phyloP scores from a whole-genome alignment of 2,797 vertebrate genomes.

The Spatula versicolor region DNA sequence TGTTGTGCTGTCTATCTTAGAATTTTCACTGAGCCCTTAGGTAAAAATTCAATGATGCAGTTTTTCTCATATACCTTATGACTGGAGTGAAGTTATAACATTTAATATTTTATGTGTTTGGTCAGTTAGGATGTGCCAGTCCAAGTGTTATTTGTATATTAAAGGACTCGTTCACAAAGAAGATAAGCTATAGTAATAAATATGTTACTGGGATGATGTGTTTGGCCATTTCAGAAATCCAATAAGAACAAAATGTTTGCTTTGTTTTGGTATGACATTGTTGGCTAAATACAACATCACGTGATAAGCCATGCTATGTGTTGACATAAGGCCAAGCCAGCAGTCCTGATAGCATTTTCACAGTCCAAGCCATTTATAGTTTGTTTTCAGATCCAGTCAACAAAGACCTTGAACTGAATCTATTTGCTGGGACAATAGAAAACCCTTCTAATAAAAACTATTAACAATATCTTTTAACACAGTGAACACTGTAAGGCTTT shows the following conservation, averaged over 20 bases:
- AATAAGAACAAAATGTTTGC: constrained; percentile 52
- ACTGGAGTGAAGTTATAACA: neutral
- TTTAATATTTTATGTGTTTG: constrained; percentile 5
- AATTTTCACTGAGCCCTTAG: neutral
- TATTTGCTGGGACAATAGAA: neutral
- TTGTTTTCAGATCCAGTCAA: constrained; percentile 28
- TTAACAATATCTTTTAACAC: neutral
- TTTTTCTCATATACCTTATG: neutral
- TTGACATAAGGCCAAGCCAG: constrained; percentile 34
- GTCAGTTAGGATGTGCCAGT: constrained; percentile 25
- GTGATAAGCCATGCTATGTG: constrained; percentile 20
- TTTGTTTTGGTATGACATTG: constrained; percentile 45
- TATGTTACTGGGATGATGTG: neutral
- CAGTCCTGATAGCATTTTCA: constrained; percentile 30
- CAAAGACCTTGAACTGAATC: constrained; percentile 7
- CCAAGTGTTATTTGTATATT: constrained; percentile 42
- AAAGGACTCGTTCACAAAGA: constrained; percentile 8
- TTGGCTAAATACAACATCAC: constrained; percentile 50
- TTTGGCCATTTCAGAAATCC: constrained; percentile 34
- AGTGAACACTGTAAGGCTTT: neutral
- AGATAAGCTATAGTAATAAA: constrained; percentile 35
- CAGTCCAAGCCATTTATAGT: constrained; percentile 56
- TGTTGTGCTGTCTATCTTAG: neutral
- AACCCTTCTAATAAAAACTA: neutral
- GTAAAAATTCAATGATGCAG: neutral